A percentile compares a stretch with the other conserved stretches of the same genome.
Conservation (phyloP, 1,140 invertebrate genomes). For the Zophobas atratus region DNA sequence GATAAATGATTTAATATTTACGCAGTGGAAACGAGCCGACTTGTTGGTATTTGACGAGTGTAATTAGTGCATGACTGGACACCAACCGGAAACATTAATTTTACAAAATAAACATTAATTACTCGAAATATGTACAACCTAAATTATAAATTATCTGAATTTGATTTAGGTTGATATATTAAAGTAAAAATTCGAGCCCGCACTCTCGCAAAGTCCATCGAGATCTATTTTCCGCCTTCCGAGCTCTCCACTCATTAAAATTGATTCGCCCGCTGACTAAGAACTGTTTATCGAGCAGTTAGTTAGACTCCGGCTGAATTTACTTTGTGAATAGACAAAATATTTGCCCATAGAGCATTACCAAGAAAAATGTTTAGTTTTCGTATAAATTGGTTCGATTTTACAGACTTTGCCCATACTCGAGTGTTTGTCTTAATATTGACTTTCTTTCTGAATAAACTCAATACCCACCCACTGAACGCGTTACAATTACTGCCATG, state of each 20-base stretch:
- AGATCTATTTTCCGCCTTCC: no score
- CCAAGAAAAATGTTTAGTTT: slow-evolving; percentile 15
- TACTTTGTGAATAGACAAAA: slow-evolving; percentile 13
- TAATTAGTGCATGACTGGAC: no score
- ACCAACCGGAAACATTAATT: no score
- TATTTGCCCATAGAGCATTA: not conserved
- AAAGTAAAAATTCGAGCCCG: not conserved
- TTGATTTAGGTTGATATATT: no score
- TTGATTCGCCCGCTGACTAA: not conserved
- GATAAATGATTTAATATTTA: no score
- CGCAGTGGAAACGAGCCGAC: no score
- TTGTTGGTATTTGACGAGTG: no score
- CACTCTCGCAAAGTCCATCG: not conserved
- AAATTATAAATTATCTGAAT: no score
- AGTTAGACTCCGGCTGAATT: not conserved
- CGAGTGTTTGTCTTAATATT: slow-evolving; percentile 18
- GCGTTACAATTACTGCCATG: slow-evolving; percentile 23
- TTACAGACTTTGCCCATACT: not conserved
- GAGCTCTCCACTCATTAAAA: not conserved
- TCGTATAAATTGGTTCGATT: slow-evolving; percentile 13
- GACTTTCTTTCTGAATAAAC: not conserved
- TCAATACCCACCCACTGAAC: not conserved
- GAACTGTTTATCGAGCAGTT: not conserved
- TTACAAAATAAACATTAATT: no score
- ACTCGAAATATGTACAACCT: no score